Percentiles rank a stretch among this genome's conserved stretches.
These are phyloP conservation scores for Conus betulinus DNA, from an alignment of 1,140 invertebrate genomes.

Conservation along the genomic window DNA sequence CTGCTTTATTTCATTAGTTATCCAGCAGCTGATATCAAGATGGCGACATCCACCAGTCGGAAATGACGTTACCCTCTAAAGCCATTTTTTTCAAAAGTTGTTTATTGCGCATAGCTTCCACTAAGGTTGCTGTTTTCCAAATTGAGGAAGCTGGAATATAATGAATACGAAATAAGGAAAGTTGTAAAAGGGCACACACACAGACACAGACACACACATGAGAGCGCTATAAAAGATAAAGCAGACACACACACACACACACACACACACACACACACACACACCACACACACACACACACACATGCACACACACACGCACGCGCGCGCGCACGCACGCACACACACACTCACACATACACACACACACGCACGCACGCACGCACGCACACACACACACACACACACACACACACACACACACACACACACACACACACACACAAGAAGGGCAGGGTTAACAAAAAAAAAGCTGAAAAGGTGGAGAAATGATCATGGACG, in stretches of 20 bases:
- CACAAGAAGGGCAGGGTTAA: background rate
- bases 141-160: too few species aligned
- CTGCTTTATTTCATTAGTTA: too few species aligned
- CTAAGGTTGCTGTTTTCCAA: too few species aligned
- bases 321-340: background rate
- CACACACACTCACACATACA: background rate
- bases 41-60: too few species aligned
- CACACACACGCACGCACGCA: background rate
- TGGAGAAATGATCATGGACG: too few species aligned
- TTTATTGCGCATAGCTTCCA: too few species aligned
- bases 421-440: slow-evolving; percentile 4
- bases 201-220: background rate
- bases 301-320: slow-evolving; percentile 8
- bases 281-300: slow-evolving; percentile 15
- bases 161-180: too few species aligned
- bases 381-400: background rate
- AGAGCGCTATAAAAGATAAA: background rate
- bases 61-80: too few species aligned
- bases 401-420: background rate
- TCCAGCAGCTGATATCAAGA: too few species aligned
- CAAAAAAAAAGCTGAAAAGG: too few species aligned
- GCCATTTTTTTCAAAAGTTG: too few species aligned
- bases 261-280: background rate
- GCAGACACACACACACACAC: background rate
- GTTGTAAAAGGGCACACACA: background rate